Percentiles rank a stretch among this genome's conserved stretches.
These are phyloP conservation scores for Gallirallus australis DNA, from an alignment of 2,797 vertebrate species.

Conservation along the genomic window DNA sequence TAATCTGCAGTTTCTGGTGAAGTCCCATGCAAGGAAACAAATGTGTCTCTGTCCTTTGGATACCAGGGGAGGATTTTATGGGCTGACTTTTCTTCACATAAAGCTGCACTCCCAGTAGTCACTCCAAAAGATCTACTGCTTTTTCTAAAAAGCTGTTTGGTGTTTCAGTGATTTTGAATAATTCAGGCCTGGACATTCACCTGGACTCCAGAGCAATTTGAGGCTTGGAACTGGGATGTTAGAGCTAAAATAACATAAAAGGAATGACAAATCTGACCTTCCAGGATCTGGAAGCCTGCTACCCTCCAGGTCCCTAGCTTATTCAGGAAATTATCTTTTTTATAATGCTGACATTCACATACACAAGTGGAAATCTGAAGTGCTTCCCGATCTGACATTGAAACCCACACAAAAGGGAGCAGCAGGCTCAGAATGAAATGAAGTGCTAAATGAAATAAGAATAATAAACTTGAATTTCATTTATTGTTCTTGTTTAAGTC, in stretches of 20 bases:
- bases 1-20: background rate
- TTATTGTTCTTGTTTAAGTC: constrained; percentile 18
- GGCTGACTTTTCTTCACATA: background rate
- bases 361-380: background rate
- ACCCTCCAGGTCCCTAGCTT: background rate
- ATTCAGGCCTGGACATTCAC: background rate
- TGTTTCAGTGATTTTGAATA: background rate
- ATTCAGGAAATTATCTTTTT: constrained; percentile 30
- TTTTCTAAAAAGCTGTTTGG: background rate
- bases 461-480: constrained; percentile 1
- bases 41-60: background rate
- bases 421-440: background rate
- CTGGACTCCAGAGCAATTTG: background rate
- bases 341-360: background rate
- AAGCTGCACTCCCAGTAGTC: background rate
- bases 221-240: background rate
- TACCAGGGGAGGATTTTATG: background rate
- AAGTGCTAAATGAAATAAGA: background rate
- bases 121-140: background rate
- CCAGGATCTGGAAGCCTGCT: background rate
- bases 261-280: background rate
- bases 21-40: background rate
- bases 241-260: background rate
- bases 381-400: constrained; percentile 20
- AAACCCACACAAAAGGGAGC: constrained; percentile 25